Evolutionary conservation across 2,797 vertebrate species (phyloP).

Genomic region (Phoxinus dragarum): DNA sequence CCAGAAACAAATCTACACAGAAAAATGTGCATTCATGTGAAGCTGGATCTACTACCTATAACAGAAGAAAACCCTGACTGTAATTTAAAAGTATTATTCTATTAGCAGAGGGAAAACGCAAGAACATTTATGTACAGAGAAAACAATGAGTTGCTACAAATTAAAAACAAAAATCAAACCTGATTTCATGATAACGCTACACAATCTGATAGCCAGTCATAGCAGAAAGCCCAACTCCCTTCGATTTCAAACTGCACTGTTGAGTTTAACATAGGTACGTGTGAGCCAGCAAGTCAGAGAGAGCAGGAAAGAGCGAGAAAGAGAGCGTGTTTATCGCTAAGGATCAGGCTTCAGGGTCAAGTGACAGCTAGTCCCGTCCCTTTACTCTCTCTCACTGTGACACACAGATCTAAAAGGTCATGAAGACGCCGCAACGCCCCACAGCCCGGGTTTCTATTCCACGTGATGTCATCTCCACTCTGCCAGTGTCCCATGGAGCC

Average conservation of each 20-base stretch:
- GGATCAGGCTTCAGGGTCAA: conserved; percentile 47
- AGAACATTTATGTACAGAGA: not conserved
- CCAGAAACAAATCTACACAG: conserved; percentile 87
- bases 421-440: conserved; percentile 25
- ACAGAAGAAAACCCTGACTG: not conserved
- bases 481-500: conserved; percentile 16
- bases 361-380: conserved; percentile 20
- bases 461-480: conserved; percentile 31
- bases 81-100: not conserved
- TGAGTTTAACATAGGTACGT: not conserved
- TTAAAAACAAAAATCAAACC: conserved; percentile 2
- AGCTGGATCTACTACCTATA: not conserved
- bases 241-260: not conserved
- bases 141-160: not conserved
- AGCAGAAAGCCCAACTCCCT: not conserved
- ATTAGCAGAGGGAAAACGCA: not conserved
- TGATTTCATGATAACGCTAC: conserved; percentile 39
- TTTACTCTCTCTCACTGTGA: conserved; percentile 24
- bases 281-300: conserved; percentile 9
- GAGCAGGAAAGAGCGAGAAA: conserved; percentile 32
- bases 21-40: conserved; percentile 41
- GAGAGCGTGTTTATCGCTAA: conserved; percentile 12
- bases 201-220: not conserved
- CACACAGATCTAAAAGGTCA: conserved; percentile 51
- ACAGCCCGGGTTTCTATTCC: conserved; percentile 39